Percentiles rank a stretch among this genome's conserved stretches.
Conservation (phyloP, 2,113 vertebrate genomes). For the Vanacampus margaritifer region DNA sequence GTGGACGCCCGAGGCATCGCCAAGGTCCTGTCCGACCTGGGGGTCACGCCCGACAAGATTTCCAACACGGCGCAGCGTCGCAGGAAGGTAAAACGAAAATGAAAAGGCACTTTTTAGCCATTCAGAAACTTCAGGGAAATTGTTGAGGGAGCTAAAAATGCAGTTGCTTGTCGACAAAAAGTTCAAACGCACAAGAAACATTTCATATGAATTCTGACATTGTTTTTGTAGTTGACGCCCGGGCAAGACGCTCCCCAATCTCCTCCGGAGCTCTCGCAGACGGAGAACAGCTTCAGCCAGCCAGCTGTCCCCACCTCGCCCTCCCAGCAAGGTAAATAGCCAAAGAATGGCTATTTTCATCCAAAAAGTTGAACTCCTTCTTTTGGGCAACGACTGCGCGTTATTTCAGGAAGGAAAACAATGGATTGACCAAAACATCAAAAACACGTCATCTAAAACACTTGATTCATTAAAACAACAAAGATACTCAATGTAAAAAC, state of each 20-base stretch:
- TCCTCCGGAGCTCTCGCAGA: conserved; percentile 79
- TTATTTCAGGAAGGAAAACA: too few species aligned
- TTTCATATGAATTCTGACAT: background rate
- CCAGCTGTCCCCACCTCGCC: conserved; percentile 88
- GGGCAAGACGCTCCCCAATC: conserved; percentile 86
- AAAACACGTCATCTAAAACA: too few species aligned
- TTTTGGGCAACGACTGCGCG: too few species aligned
- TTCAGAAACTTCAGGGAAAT: too few species aligned
- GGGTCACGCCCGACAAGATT: conserved; percentile 97
- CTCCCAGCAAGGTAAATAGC: conserved; percentile 86
- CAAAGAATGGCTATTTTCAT: too few species aligned
- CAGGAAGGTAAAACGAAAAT: conserved; percentile 83
- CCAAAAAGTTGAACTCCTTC: too few species aligned
- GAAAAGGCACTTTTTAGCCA: too few species aligned
- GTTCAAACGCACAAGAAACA: background rate
- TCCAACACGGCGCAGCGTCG: conserved; percentile 89
- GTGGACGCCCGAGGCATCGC: conserved; percentile 95
- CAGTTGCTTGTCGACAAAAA: background rate
- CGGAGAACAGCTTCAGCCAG: conserved; percentile 84
- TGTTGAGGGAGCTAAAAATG: background rate
- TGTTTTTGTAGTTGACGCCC: conserved; percentile 80
- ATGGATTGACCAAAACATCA: too few species aligned
- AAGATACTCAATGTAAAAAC: too few species aligned
- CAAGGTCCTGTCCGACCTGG: conserved; percentile 93
- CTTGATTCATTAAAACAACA: too few species aligned